A percentile compares a stretch with the other conserved stretches of the same genome.
These are phyloP conservation scores for Brachirus orientalis DNA, from an alignment of 2,113 vertebrate genomes.

Conservation along the genomic window DNA sequence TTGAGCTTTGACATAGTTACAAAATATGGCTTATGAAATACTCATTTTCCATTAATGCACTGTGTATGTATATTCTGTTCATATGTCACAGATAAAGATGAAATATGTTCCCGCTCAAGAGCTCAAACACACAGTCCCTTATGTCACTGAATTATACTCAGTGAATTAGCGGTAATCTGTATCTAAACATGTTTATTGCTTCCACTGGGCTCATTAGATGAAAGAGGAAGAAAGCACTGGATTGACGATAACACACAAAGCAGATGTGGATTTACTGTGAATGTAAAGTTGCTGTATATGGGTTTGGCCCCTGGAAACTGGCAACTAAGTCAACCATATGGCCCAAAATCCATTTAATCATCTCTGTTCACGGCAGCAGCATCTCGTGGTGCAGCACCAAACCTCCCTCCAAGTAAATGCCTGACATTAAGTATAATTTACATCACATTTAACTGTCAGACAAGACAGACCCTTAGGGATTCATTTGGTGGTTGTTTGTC, in stretches of 20 bases:
- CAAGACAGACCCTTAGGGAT: background rate
- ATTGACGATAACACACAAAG: background rate
- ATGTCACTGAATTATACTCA: background rate
- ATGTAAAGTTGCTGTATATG: background rate
- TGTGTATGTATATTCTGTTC: background rate
- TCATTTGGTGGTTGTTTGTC: background rate
- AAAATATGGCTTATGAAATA: no score
- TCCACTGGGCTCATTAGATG: background rate
- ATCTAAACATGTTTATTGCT: background rate
- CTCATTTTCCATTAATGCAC: background rate
- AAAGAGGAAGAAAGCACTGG: background rate
- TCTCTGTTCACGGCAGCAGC: background rate
- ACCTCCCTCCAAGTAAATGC: background rate
- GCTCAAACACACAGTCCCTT: no score
- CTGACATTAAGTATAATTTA: constrained; percentile 10
- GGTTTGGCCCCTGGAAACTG: background rate
- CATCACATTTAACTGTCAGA: constrained; percentile 21
- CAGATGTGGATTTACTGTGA: background rate
- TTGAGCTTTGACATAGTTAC: no score
- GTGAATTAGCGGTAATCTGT: background rate
- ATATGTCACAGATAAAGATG: background rate
- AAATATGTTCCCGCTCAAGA: no score
- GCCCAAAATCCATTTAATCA: background rate
- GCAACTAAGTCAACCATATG: background rate
- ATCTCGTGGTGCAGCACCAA: constrained; percentile 6